Percentiles rank a stretch among this genome's conserved stretches.
phyloP scores from a whole-genome alignment of 2,888 invertebrate species.

The Hirudinaria manillensis region DNA sequence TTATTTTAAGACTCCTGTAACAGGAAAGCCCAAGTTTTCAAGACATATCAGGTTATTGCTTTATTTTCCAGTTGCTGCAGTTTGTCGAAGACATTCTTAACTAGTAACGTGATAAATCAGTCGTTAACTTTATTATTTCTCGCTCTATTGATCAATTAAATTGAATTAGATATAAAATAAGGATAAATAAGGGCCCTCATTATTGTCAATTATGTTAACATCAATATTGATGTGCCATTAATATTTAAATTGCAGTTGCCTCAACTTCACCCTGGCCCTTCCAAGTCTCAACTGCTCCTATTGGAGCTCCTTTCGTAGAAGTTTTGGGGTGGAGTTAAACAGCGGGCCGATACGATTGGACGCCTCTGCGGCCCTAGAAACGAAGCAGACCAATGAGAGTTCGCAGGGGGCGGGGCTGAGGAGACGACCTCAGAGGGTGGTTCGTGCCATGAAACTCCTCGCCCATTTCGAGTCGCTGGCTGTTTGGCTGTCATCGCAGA shows the following conservation, averaged over 20 bases:
- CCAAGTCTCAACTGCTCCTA: slow-evolving; percentile 76
- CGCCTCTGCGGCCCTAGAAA: slow-evolving; percentile 30
- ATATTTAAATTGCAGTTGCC: slow-evolving; percentile 62
- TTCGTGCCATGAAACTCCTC: slow-evolving; percentile 59
- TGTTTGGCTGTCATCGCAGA: slow-evolving; percentile 45
- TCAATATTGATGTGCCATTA: neutral
- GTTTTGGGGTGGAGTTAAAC: slow-evolving; percentile 64
- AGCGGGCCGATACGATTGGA: slow-evolving; percentile 47
- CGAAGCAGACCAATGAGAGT: slow-evolving; percentile 59
- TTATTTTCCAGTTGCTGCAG: neutral
- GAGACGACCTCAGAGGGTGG: slow-evolving; percentile 12
- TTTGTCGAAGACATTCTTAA: neutral
- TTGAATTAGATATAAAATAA: too few relatives aligned
- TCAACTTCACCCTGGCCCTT: slow-evolving; percentile 76
- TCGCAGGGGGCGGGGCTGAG: slow-evolving; percentile 57
- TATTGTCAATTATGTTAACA: neutral
- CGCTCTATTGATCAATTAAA: too few relatives aligned
- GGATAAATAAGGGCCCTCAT: too few relatives aligned
- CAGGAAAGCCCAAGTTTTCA: slow-evolving; percentile 82
- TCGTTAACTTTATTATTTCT: neutral
- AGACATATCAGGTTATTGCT: slow-evolving; percentile 62
- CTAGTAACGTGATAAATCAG: slow-evolving; percentile 4
- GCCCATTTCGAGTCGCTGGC: slow-evolving; percentile 65
- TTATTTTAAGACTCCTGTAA: slow-evolving; percentile 75
- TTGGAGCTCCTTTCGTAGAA: slow-evolving; percentile 95